Evolutionary conservation across 2,797 vertebrate species (phyloP), one percentile per base, ranked within the genome.

Genomic region (Paguma larvata): DNA sequence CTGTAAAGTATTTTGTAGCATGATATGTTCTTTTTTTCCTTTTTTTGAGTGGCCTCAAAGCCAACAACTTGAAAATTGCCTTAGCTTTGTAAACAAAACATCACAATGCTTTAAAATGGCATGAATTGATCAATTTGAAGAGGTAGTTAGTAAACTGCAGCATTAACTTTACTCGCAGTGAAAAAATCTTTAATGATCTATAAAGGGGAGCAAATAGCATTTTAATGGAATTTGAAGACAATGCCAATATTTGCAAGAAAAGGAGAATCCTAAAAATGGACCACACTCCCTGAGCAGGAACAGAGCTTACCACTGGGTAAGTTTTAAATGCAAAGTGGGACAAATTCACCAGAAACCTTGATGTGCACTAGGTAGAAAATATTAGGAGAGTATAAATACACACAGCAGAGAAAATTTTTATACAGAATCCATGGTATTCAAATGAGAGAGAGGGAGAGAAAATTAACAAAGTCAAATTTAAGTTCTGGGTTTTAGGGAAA

Each of bases 161-260:
- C 41, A 34, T 84, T 89, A 70, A n/a, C 14, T 51, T 96, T 19
- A 79, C n/a, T 95, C 3, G 21, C 34, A 86, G 27, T 70, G 23
- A 68, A 34, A 75, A 53, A 92, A 83, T 73, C 72, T 89, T 79
- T 72, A 90, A 85, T 78, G 34, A 86, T 91, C 41, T 92, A 78
- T 63, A 13, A 65, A 78, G 72, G 32, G 30, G 2, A 73, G 34
- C 89, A 95, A 95, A 80, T 56, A 85, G 6, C 1, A 51, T 41
- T 93, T 95, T 85, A 41, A 25, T 92, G 65, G 90, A 97, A 95
- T 95, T 85, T 91, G 30, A 89, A 97, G 91, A 67, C 5, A 85
- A 75, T 77, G 51, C 23, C 75, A 79, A 38, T 90, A 95, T 97
- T 95, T 94, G 14, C 16, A 97, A 96, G 70, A 78, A 77, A 96